phyloP scores from a whole-genome alignment of 2,888 invertebrate species.

The Drosophila ezoana region DNA sequence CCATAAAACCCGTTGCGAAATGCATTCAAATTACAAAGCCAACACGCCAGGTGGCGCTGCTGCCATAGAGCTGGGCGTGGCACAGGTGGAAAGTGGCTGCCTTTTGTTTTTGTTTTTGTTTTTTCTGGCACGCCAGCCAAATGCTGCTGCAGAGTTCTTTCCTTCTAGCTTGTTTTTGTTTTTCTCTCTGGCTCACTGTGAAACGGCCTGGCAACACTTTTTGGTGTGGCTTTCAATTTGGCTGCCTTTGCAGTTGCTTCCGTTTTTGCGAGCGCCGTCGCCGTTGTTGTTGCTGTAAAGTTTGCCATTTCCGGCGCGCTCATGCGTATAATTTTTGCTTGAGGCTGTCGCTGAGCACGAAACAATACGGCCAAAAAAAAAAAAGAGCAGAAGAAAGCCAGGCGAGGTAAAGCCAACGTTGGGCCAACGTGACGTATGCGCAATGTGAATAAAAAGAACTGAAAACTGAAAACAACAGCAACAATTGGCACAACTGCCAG shows the following conservation, averaged over 20 bases:
- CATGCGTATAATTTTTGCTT: conserved; percentile 81
- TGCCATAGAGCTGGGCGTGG: conserved; percentile 43
- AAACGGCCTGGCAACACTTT: conserved; percentile 55
- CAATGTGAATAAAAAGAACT: conserved; percentile 51
- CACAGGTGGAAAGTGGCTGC: conserved; percentile 36
- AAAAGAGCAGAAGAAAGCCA: conserved; percentile 28
- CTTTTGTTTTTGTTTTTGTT: conserved; percentile 32
- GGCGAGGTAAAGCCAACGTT: conserved; percentile 39
- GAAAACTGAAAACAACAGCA: neutral
- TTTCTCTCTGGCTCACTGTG: conserved; percentile 1
- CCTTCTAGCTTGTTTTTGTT: neutral
- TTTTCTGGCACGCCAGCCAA: conserved; percentile 29
- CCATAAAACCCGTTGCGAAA: conserved; percentile 20
- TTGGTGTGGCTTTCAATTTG: conserved; percentile 77
- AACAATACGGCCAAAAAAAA: conserved; percentile 64
- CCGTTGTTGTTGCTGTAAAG: conserved; percentile 58
- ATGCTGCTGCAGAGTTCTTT: conserved; percentile 16
- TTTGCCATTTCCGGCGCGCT: conserved; percentile 80
- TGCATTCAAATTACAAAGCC: conserved; percentile 36
- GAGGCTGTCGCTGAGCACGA: conserved; percentile 73
- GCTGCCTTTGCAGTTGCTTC: conserved; percentile 66
- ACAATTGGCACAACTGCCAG: conserved; percentile 36
- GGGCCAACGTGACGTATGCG: conserved; percentile 69
- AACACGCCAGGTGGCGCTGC: conserved; percentile 33
- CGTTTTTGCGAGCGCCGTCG: conserved; percentile 41